phyloP scores from a whole-genome alignment of 64 coral and sea anemone species.

The Anthopleura sola region DNA sequence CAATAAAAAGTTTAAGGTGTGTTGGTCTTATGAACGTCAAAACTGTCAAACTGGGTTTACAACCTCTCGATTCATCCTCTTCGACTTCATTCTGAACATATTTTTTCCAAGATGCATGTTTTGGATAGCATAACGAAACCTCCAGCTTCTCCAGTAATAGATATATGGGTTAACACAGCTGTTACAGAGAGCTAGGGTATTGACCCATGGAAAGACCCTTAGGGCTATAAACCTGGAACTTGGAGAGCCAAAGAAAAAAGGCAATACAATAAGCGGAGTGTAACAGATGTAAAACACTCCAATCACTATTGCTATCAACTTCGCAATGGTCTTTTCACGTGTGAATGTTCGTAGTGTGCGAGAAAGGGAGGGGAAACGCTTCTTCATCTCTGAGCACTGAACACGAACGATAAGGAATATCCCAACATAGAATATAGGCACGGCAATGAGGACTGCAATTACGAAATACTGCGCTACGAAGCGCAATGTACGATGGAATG shows the following conservation, averaged over 20 bases:
- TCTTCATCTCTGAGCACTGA: conserved; percentile 29
- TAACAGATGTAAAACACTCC: conserved; percentile 81
- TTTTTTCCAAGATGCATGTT: conserved; percentile 24
- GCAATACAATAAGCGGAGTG: conserved; percentile 58
- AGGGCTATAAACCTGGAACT: neutral
- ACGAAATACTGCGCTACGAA: conserved; percentile 68
- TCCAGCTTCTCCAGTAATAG: conserved; percentile 85
- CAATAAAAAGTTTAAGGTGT: neutral
- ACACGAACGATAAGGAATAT: conserved; percentile 47
- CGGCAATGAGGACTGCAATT: conserved; percentile 35
- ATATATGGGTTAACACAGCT: conserved; percentile 74
- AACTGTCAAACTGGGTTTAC: neutral
- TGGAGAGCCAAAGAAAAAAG: conserved; percentile 42
- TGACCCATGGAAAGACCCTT: conserved; percentile 75
- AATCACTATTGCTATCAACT: conserved; percentile 70
- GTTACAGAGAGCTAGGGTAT: conserved; percentile 70
- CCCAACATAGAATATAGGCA: conserved; percentile 50
- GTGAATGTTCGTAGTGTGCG: conserved; percentile 14
- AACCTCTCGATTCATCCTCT: neutral
- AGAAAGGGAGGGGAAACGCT: neutral
- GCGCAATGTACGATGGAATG: conserved; percentile 54
- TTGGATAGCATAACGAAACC: conserved; percentile 54
- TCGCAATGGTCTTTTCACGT: conserved; percentile 57
- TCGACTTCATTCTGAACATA: neutral
- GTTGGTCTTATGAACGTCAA: neutral